Evolutionary conservation across 1,140 invertebrate genomes (phyloP).

Genomic region (Psix sp.): DNA sequence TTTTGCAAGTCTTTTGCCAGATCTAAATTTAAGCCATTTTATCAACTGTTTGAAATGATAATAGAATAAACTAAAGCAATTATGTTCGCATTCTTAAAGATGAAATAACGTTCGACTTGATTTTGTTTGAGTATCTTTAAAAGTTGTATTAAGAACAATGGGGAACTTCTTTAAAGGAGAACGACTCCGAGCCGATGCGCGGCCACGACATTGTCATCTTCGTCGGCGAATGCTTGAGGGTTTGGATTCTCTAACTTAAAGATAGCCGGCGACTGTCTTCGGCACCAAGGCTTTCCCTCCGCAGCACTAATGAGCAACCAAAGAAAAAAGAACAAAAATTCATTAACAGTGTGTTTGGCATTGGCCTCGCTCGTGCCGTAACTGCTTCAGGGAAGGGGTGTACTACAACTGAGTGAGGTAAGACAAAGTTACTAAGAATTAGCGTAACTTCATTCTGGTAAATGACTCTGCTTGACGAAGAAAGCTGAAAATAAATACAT

Average conservation of each 20-base stretch:
- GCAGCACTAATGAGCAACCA: conserved; percentile 72
- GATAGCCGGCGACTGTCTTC: conserved; percentile 40
- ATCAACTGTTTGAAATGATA: conserved; percentile 4
- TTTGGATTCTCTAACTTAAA: conserved; percentile 47
- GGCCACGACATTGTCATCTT: conserved; percentile 16
- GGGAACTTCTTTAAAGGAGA: conserved; percentile 58
- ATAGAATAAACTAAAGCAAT: conserved; percentile 14
- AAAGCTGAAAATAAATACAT: conserved; percentile 74
- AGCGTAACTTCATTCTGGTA: conserved; percentile 70
- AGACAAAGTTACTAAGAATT: conserved; percentile 69
- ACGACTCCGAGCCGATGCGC: conserved; percentile 24
- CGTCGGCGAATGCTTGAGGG: conserved; percentile 46
- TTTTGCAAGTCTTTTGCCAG: too few relatives aligned
- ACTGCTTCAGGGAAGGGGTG: conserved; percentile 1
- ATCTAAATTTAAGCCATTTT: too few relatives aligned
- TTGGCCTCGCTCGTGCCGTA: conserved; percentile 31
- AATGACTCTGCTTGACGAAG: conserved; percentile 68
- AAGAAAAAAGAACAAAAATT: conserved; percentile 73
- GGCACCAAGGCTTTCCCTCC: conserved; percentile 50
- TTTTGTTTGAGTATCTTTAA: conserved; percentile 36
- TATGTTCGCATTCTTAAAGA: conserved; percentile 10
- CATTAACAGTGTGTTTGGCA: conserved; percentile 72
- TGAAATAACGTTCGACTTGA: conserved; percentile 36
- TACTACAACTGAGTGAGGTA: conserved; percentile 8
- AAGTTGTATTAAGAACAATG: conserved; percentile 46